Percentiles rank a stretch among this genome's conserved stretches.
These are phyloP conservation scores for Pterobdella sp. DNA, from an alignment of 2,888 invertebrate species.

Conservation along the genomic window DNA sequence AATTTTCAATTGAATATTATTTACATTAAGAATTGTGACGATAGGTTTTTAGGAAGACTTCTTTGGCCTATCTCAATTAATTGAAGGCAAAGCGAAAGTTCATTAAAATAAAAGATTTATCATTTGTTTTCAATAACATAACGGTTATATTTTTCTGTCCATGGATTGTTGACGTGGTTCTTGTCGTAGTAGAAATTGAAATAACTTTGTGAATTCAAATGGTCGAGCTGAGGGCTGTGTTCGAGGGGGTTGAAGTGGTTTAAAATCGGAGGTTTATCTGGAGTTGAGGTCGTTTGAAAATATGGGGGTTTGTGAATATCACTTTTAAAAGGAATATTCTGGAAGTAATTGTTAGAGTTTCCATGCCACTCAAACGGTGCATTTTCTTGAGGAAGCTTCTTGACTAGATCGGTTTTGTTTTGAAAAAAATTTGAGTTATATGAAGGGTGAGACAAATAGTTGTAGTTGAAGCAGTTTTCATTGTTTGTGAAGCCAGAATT, in stretches of 20 bases:
- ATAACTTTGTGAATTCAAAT: not conserved
- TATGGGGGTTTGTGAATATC: slow-evolving; percentile 7
- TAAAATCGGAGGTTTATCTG: not conserved
- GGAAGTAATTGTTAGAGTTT: not conserved
- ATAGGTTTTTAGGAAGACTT: too few species aligned
- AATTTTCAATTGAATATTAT: too few species aligned
- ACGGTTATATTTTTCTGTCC: slow-evolving; percentile 7
- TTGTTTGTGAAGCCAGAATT: slow-evolving; percentile 4
- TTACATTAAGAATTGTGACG: too few species aligned
- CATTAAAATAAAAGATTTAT: too few species aligned
- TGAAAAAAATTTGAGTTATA: not conserved
- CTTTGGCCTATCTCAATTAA: too few species aligned
- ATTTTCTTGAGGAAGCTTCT: not conserved
- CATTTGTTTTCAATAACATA: slow-evolving; percentile 11
- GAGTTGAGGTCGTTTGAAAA: not conserved
- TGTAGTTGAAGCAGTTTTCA: slow-evolving; percentile 10
- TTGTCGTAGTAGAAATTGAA: slow-evolving; percentile 14
- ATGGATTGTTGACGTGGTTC: slow-evolving; percentile 12
- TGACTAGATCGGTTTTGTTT: not conserved
- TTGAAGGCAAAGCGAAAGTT: too few species aligned
- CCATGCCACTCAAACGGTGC: slow-evolving; percentile 2
- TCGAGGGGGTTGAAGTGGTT: slow-evolving; percentile 13
- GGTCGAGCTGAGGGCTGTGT: slow-evolving; percentile 11
- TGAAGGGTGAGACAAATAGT: slow-evolving; percentile 1
- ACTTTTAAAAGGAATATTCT: slow-evolving; percentile 10